Percentiles rank a stretch among this genome's conserved stretches.
phyloP scores from a whole-genome alignment of 2,113 vertebrate genomes.

The Corydoras sp. region DNA sequence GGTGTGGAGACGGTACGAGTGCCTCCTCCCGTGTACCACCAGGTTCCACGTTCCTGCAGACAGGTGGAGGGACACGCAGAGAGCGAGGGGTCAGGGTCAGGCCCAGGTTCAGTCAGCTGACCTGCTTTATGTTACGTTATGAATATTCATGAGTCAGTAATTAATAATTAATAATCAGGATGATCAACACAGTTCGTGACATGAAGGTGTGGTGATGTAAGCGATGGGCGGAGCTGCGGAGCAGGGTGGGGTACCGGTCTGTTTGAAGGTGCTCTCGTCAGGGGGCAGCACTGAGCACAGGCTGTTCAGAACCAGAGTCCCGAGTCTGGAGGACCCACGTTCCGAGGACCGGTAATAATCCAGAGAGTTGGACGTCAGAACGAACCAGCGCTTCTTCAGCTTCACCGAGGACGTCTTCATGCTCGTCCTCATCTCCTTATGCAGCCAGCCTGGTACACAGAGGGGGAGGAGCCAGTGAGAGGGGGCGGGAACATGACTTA shows the following conservation, averaged over 20 bases:
- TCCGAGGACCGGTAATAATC: constrained; percentile 89
- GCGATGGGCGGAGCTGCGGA: too few species aligned
- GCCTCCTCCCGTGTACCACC: constrained; percentile 82
- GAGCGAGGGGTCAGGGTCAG: not conserved
- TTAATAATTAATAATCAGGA: too few species aligned
- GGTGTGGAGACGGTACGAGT: constrained; percentile 84
- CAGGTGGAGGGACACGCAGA: too few species aligned
- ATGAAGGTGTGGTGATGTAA: too few species aligned
- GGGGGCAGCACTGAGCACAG: constrained; percentile 84
- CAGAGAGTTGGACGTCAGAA: constrained; percentile 80
- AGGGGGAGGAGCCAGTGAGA: not conserved
- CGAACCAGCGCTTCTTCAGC: constrained; percentile 90
- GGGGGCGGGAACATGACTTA: too few species aligned
- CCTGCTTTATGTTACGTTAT: too few species aligned
- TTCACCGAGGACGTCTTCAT: constrained; percentile 82
- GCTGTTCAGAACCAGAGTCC: constrained; percentile 84
- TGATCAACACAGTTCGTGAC: too few species aligned
- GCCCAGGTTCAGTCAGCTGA: not conserved
- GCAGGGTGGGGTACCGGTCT: constrained; percentile 67
- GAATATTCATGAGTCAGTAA: too few species aligned
- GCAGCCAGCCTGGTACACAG: constrained; percentile 76
- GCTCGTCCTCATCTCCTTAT: constrained; percentile 83
- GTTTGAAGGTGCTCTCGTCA: constrained; percentile 78
- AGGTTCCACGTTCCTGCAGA: constrained; percentile 83
- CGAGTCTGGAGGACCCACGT: constrained; percentile 78